Percentiles rank a stretch among this genome's conserved stretches.
Evolutionary conservation across 2,888 invertebrate species (phyloP).

Genomic region (Pollenia angustigena): DNA sequence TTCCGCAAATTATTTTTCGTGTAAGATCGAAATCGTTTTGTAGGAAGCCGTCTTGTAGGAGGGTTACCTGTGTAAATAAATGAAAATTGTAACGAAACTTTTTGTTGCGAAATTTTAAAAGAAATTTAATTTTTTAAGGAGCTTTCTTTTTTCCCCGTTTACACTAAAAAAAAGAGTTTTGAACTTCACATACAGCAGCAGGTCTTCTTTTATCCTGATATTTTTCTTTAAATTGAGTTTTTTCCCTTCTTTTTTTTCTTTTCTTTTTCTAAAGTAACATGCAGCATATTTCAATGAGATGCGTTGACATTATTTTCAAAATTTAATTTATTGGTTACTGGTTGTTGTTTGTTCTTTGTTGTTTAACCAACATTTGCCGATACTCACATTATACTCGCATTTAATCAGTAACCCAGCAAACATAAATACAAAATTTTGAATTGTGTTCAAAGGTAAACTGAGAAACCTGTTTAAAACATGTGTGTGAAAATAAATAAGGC

Average conservation of each 20-base stretch:
- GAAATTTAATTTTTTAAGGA: not conserved
- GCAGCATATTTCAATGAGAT: conserved; percentile 58
- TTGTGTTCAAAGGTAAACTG: no score
- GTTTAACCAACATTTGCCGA: conserved; percentile 39
- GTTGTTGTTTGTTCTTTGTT: no score
- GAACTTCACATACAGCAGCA: conserved; percentile 2
- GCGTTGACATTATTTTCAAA: conserved; percentile 68
- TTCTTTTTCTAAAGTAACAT: not conserved
- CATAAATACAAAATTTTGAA: conserved; percentile 1
- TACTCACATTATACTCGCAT: not conserved
- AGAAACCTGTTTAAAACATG: no score
- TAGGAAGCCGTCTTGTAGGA: no score
- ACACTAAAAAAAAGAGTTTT: not conserved
- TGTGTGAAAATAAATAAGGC: not conserved
- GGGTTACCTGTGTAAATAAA: no score
- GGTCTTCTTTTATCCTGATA: not conserved
- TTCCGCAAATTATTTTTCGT: no score
- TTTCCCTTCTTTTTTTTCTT: not conserved
- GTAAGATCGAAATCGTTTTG: no score
- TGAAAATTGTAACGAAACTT: no score
- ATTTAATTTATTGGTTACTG: conserved; percentile 71
- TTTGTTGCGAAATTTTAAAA: not conserved
- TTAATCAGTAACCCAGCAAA: not conserved
- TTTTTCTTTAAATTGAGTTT: not conserved
- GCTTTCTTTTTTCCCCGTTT: not conserved